Conservation (phyloP, 2,797 vertebrate species). For the Pangasius mekongensis region DNA sequence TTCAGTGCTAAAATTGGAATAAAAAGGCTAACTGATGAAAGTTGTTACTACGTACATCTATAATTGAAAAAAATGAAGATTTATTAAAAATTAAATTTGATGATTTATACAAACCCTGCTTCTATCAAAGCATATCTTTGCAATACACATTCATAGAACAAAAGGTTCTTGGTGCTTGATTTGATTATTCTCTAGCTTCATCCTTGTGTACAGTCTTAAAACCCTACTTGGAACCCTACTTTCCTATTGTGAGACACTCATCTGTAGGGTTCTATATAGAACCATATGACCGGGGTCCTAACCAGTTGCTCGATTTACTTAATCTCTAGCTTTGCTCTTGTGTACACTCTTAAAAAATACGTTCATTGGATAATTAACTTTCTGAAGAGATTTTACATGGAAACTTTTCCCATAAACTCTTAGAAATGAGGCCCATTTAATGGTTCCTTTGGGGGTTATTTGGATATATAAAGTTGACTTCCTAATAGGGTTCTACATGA, state of each 20-base stretch:
- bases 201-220: not conserved
- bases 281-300: not conserved
- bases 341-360: not conserved
- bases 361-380: not conserved
- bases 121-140: not conserved
- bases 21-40: not conserved
- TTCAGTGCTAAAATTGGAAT: not conserved
- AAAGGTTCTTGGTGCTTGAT: not conserved
- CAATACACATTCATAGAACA: not conserved
- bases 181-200: not conserved
- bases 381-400: not conserved
- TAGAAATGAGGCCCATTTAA: not conserved
- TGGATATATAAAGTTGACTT: not conserved
- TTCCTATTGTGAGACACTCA: not conserved
- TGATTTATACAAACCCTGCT: not conserved
- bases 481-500: not conserved
- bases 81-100: not conserved
- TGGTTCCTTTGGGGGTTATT: not conserved
- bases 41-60: not conserved
- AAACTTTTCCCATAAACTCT: not conserved
- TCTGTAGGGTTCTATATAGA: not conserved
- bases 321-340: not conserved
- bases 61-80: not conserved
- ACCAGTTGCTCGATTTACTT: not conserved
- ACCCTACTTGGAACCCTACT: not conserved